Percentiles rank a stretch among this genome's conserved stretches.
Conservation (phyloP, 2,113 vertebrate species). For the Odocoileus hemionus region DNA sequence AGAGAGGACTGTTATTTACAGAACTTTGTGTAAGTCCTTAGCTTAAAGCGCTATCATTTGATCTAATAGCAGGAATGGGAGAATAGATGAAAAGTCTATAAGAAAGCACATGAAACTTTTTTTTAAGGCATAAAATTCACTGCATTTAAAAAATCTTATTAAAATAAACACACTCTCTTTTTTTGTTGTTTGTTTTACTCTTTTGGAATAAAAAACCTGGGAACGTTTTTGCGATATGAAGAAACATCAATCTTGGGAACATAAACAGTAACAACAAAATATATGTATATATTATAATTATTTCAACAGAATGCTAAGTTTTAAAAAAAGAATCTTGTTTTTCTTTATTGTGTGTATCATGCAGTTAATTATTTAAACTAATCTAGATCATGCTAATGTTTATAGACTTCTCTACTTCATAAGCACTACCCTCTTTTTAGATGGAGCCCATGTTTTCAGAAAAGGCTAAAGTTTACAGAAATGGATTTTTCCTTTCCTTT, state of each 20-base stretch:
- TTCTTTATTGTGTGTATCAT: background rate
- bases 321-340: background rate
- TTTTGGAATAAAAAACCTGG: background rate
- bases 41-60: constrained; percentile 37
- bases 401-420: constrained; percentile 4
- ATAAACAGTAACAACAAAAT: background rate
- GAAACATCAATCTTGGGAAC: background rate
- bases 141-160: background rate
- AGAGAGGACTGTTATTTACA: background rate
- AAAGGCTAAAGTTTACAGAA: constrained; percentile 40
- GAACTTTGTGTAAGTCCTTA: constrained; percentile 33
- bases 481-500: constrained; percentile 61
- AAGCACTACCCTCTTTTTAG: background rate
- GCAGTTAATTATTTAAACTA: constrained; percentile 14
- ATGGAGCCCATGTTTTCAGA: constrained; percentile 42
- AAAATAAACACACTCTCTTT: background rate
- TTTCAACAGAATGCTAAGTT: background rate
- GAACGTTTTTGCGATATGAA: background rate
- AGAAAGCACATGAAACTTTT: background rate
- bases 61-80: constrained; percentile 41
- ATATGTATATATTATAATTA: background rate
- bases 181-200: background rate
- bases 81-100: background rate
- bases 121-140: background rate
- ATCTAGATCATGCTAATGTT: constrained; percentile 3